phyloP scores from a whole-genome alignment of 2,888 invertebrate species.

The Amphipyra tragopoginis region DNA sequence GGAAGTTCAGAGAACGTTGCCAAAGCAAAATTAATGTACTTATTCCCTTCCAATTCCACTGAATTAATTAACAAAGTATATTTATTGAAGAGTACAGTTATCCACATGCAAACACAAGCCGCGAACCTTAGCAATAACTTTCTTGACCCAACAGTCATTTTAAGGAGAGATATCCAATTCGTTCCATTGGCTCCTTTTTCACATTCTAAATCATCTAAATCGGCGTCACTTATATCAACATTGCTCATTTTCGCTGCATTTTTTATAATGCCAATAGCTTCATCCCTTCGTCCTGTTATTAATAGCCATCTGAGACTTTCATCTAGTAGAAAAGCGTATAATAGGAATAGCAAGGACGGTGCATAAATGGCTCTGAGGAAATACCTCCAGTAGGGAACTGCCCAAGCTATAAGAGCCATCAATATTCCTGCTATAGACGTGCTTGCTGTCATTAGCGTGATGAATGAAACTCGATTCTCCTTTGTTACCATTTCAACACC shows the following conservation, averaged over 20 bases:
- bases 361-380: constrained; percentile 91
- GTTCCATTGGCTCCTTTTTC: background rate
- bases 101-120: constrained; percentile 65
- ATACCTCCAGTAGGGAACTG: constrained; percentile 91
- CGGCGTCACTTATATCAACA: constrained; percentile 53
- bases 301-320: constrained; percentile 93
- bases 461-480: constrained; percentile 62
- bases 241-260: constrained; percentile 85
- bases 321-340: constrained; percentile 91
- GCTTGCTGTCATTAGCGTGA: constrained; percentile 88
- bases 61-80: constrained; percentile 92
- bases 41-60: constrained; percentile 92
- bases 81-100: constrained; percentile 79
- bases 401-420: constrained; percentile 91
- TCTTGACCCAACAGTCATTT: constrained; percentile 59
- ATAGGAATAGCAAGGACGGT: constrained; percentile 91
- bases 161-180: constrained; percentile 10
- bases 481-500: constrained; percentile 67
- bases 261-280: constrained; percentile 89
- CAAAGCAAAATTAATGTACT: constrained; percentile 92
- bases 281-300: constrained; percentile 90
- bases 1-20: constrained; percentile 89
- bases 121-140: constrained; percentile 58
- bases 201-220: constrained; percentile 39
- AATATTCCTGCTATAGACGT: constrained; percentile 88